Base-by-base conservation (phyloP, 2,888 invertebrate genomes). In the Helobdella robusta region DNA sequence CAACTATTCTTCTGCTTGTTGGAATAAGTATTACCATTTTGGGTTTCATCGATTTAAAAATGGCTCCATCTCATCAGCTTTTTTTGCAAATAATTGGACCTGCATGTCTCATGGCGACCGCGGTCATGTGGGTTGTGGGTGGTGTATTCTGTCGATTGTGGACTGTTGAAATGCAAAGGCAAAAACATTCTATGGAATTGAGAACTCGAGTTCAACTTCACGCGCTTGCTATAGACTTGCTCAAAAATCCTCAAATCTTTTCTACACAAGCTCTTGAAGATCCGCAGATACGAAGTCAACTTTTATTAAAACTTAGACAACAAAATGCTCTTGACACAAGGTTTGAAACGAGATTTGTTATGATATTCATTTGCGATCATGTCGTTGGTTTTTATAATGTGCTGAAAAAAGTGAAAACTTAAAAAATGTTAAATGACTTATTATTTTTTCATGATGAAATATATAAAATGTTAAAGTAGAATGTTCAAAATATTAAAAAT, bases 201-300 rank as follows among this genome's bases (percentile, higher is more conserved):
- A 34, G 71, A 20, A 71, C 71, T 54, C 52, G 71, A 3, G 71
- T 71, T n/a, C 71, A 71, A 64, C 70, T 71, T 23, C 70, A 71
- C 66, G 71, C 71, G 56, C 69, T 70, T 23, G 71, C 71, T 60
- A 71, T 70, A 69, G 71, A 71, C 48, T 70, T 71, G 59, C 68
- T 70, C 64, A 70, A 71, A 65, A 66, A 68, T 48, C 71, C 71
- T 23, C 59, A 66, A 5, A 69, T 69, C 32, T 66, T 70, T 30
- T 68, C 69, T 6, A 68, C 69, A 15, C 68, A 65, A 58, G 68
- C 69, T 52, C 67, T 70, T 0, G 69, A 71, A 61, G 71, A 71
- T 35, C 70, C 70, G 0, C 25, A 67, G 30, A 54, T 70, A 40
- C 48, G 70, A 20, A 64, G 70, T 46, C 71, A 71, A 66, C 68